Conservation (phyloP, 2,888 invertebrate species). For the Apoda limacodes region DNA sequence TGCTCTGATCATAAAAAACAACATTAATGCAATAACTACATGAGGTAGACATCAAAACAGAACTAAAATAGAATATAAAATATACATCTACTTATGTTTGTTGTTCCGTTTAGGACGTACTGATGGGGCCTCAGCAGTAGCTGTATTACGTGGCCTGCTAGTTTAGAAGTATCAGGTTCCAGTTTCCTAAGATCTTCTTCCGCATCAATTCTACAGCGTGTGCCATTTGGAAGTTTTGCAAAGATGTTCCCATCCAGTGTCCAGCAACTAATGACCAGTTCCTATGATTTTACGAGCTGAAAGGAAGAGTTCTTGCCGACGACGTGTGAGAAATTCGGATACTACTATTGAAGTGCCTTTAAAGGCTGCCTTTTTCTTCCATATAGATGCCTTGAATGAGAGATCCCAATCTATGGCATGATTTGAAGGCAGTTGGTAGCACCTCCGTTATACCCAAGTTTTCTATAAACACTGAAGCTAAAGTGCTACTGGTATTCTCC, state of each 20-base stretch:
- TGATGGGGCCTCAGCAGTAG: no score
- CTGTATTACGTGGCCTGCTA: no score
- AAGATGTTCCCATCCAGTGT: conserved; percentile 2
- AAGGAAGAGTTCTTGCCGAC: not conserved
- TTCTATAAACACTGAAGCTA: no score
- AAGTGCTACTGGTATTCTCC: no score
- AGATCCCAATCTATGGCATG: conserved; percentile 3
- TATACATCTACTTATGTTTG: no score
- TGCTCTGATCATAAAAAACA: no score
- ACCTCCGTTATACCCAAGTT: no score
- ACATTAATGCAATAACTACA: no score
- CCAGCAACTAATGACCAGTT: not conserved
- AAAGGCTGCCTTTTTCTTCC: not conserved
- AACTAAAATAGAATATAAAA: no score
- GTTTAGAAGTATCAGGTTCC: no score
- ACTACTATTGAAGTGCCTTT: not conserved
- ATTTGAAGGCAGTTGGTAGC: not conserved
- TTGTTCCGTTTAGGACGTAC: no score
- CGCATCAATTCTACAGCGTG: not conserved
- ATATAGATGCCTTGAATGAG: not conserved
- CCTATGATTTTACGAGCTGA: not conserved
- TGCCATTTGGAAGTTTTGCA: not conserved
- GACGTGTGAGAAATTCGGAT: conserved; percentile 1
- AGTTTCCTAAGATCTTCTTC: not conserved
- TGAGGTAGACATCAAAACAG: no score